phyloP scores from a whole-genome alignment of 2,888 invertebrate species.

The Coelopa pilipes region DNA sequence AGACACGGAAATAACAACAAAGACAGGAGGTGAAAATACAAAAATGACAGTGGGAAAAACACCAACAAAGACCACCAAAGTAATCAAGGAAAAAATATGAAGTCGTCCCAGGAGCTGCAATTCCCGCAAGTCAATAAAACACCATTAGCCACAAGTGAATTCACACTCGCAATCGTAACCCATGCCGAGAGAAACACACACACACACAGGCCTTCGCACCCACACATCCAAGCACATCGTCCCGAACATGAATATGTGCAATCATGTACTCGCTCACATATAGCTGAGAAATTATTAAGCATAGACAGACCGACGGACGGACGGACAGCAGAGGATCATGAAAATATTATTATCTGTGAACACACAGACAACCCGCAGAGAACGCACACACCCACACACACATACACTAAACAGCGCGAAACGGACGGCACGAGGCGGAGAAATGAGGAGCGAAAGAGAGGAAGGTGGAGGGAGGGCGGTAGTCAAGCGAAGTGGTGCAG shows the following conservation, averaged over 20 bases:
- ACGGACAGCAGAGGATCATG: not conserved
- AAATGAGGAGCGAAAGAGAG: no score
- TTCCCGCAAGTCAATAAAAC: slow-evolving; percentile 6
- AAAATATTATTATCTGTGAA: not conserved
- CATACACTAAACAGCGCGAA: not conserved
- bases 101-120: not conserved
- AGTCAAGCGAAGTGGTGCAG: not conserved
- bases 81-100: slow-evolving; percentile 30
- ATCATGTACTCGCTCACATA: not conserved
- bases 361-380: not conserved
- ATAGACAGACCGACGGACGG: not conserved
- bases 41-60: not conserved
- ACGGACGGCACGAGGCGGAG: no score
- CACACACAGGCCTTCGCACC: not conserved
- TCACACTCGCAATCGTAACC: not conserved
- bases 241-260: not conserved
- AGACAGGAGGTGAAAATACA: not conserved
- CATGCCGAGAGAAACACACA: not conserved
- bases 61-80: no score
- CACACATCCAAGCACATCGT: not conserved
- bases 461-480: no score
- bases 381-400: not conserved
- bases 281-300: not conserved
- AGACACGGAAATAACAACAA: no score
- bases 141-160: slow-evolving; percentile 2